Percentiles rank a stretch among this genome's conserved stretches.
Conservation (phyloP, 2,113 vertebrate species). For the Chaenogobius annularis region DNA sequence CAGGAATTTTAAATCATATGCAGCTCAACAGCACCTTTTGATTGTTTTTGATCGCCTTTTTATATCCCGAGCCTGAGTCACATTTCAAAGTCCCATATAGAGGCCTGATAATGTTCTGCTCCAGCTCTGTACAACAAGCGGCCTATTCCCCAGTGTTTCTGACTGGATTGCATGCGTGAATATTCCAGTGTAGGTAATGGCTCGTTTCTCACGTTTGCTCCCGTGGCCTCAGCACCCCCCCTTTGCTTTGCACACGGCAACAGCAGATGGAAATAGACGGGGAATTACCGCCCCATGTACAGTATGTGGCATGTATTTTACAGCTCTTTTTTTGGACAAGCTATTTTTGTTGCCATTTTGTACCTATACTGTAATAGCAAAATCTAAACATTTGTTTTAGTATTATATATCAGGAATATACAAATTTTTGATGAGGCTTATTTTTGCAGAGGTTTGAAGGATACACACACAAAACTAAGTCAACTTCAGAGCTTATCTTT, state of each 20-base stretch:
- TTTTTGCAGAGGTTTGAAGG: too few relatives aligned
- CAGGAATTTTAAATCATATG: neutral
- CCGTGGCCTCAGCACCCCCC: neutral
- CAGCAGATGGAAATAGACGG: neutral
- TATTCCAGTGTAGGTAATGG: constrained; percentile 62
- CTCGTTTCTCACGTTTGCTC: constrained; percentile 36
- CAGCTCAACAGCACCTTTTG: constrained; percentile 30
- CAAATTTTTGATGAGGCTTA: too few relatives aligned
- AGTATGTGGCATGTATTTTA: neutral
- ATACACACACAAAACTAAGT: too few relatives aligned
- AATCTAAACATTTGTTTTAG: too few relatives aligned
- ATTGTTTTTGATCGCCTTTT: constrained; percentile 47
- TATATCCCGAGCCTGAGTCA: constrained; percentile 30
- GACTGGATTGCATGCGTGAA: constrained; percentile 61
- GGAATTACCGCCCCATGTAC: neutral
- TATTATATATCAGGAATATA: too few relatives aligned
- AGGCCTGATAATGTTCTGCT: constrained; percentile 46
- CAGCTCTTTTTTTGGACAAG: neutral
- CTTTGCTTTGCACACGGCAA: neutral
- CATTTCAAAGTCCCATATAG: constrained; percentile 55
- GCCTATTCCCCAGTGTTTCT: constrained; percentile 59
- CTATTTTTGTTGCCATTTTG: too few relatives aligned
- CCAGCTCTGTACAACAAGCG: constrained; percentile 22
- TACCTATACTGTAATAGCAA: too few relatives aligned
- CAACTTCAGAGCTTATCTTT: too few relatives aligned